Percentiles rank a stretch among this genome's conserved stretches.
These are phyloP conservation scores for Sipha flava DNA, from an alignment of 1,140 invertebrate genomes.

Conservation along the genomic window DNA sequence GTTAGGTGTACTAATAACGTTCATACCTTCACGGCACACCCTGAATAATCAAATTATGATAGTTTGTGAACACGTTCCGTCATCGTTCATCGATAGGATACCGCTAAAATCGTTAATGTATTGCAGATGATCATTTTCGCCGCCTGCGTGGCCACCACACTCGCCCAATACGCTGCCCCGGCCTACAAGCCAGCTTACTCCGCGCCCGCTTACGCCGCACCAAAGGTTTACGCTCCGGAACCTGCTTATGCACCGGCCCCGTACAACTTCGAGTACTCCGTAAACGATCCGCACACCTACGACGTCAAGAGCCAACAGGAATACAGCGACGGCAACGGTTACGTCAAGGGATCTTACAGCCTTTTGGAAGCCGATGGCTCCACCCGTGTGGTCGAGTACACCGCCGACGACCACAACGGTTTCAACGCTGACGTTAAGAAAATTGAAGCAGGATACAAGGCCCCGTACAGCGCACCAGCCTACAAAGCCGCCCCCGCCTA, in stretches of 20 bases:
- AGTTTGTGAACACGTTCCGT: too few species aligned
- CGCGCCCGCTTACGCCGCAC: not conserved
- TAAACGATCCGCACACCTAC: constrained; percentile 48
- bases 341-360: constrained; percentile 48
- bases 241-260: constrained; percentile 24
- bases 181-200: too few species aligned
- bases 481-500: not conserved
- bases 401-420: constrained; percentile 46
- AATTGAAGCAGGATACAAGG: constrained; percentile 37
- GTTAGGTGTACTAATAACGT: too few species aligned
- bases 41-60: too few species aligned
- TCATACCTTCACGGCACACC: too few species aligned
- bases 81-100: too few species aligned
- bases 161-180: too few species aligned
- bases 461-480: constrained; percentile 39
- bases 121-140: too few species aligned
- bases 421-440: constrained; percentile 45
- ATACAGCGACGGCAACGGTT: constrained; percentile 44
- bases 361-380: constrained; percentile 47
- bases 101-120: too few species aligned
- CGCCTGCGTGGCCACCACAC: too few species aligned
- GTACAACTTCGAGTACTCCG: constrained; percentile 36
- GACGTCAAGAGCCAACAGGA: constrained; percentile 49
- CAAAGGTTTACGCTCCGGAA: constrained; percentile 22
- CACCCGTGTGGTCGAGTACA: constrained; percentile 46